Evolutionary conservation across 2,888 invertebrate species (phyloP), one percentile per base, ranked within the genome.

Genomic region (Anoncus sp.): DNA sequence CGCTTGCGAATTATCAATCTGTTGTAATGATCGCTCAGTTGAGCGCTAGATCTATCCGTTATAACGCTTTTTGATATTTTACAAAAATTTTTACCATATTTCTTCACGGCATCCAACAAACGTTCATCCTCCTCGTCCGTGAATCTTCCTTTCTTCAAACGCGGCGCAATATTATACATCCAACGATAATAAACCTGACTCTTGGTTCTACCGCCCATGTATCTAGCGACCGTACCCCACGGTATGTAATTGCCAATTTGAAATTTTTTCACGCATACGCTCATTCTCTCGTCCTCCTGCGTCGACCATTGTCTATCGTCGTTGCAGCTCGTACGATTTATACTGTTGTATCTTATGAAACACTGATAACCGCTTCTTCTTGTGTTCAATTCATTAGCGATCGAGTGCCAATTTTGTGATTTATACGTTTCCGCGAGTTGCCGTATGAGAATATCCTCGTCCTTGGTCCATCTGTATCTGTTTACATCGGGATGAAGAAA

Each of bases 401-500:
- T 94, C 0, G 83, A 71, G 45, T 94, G 93, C 97, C 97, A 97
- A 85, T 96, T 92, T 87, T 95, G 94, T 79, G 87, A 90, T 0
- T 92, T 91, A 79, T 93, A 82, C 86, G 87, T 84, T 55, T 88
- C 86, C 0, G 89, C 93, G 0, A 92, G 82, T 6, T n/a, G n/a
- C n/a, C n/a, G n/a, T n/a, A n/a, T n/a, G n/a, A n/a, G n/a, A n/a
- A n/a, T n/a, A 69, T 93, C 92, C 87, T 95, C 95, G 12, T 90
- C 87, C 0, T 82, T 80, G 0, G 91, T 91, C 94, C 94, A 95
- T 6, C 86, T 84, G 1, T 83, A 84, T 57, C 94, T 96, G 80
- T 94, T 96, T 16, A 96, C 92, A 16, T 92, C 89, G 0, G 96
- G 96, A 87, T 95, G 95, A 57, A 96, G 88, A 85, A 94, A 95